Evolutionary conservation across 2,797 vertebrate species (phyloP).

Genomic region (Kryptolebias ocellatus): DNA sequence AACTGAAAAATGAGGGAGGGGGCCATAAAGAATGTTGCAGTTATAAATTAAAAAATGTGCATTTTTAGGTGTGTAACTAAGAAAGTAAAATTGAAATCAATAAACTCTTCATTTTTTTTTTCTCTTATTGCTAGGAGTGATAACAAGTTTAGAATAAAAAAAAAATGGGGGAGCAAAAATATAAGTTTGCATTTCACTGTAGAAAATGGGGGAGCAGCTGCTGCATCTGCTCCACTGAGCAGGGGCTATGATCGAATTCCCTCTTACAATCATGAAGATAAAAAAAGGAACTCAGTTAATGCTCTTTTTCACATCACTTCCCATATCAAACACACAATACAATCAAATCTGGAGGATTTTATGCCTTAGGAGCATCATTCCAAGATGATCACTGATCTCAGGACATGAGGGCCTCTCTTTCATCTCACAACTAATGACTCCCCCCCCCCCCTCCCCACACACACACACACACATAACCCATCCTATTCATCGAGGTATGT

Average conservation of each 20-base stretch:
- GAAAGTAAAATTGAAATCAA: no score
- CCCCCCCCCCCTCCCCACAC: slow-evolving; percentile 26
- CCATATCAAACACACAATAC: slow-evolving; percentile 8
- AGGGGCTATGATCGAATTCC: background rate
- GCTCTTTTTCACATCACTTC: slow-evolving; percentile 9
- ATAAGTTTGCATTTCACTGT: no score
- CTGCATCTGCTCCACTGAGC: no score
- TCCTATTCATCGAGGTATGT: slow-evolving; percentile 34
- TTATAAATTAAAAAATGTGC: no score
- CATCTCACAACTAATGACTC: slow-evolving; percentile 63
- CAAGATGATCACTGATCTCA: slow-evolving; percentile 44
- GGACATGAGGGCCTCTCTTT: slow-evolving; percentile 43
- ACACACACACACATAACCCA: background rate
- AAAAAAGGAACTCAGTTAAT: slow-evolving; percentile 11
- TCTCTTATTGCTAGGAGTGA: no score
- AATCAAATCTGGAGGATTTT: slow-evolving; percentile 24
- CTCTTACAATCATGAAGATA: slow-evolving; percentile 6
- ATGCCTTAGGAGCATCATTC: slow-evolving; percentile 36
- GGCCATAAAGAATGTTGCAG: no score
- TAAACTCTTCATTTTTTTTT: no score
- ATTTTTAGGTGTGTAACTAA: no score
- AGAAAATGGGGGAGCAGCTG: no score
- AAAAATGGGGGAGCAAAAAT: no score
- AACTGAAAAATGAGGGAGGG: no score
- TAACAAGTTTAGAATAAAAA: no score